Evolutionary conservation across 2,888 invertebrate genomes (phyloP).

Genomic region (Heliconius ethilla): DNA sequence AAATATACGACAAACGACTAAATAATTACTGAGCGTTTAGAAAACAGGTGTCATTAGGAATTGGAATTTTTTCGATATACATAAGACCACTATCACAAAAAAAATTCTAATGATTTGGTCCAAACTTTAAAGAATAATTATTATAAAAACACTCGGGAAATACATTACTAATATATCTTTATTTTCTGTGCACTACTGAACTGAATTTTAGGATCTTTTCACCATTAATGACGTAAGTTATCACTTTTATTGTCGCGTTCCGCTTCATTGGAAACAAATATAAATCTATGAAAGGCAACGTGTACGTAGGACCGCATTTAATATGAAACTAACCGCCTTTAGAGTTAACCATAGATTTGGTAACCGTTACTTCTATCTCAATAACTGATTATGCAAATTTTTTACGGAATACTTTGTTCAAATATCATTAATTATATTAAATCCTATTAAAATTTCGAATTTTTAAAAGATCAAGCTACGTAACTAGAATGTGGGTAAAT

Average conservation of each 20-base stretch:
- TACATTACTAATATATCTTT: background rate
- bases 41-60: constrained; percentile 11
- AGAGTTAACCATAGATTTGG: constrained; percentile 31
- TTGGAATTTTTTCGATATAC: background rate
- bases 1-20: background rate
- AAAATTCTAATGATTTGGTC: background rate
- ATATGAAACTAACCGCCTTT: constrained; percentile 35
- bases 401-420: constrained; percentile 28
- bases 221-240: background rate
- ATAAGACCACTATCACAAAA: background rate
- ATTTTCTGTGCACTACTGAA: background rate
- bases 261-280: background rate
- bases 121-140: background rate
- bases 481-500: too few relatives aligned
- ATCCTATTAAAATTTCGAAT: background rate
- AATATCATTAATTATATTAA: background rate
- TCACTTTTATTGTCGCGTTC: background rate
- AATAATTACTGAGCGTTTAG: background rate
- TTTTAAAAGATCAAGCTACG: too few relatives aligned
- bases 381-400: constrained; percentile 36
- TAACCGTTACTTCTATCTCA: constrained; percentile 39
- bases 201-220: background rate
- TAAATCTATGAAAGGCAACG: constrained; percentile 29
- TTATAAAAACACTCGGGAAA: background rate
- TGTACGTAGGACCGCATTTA: constrained; percentile 30